phyloP scores from a whole-genome alignment of 2,113 vertebrate genomes.

The Emberiza fucata region DNA sequence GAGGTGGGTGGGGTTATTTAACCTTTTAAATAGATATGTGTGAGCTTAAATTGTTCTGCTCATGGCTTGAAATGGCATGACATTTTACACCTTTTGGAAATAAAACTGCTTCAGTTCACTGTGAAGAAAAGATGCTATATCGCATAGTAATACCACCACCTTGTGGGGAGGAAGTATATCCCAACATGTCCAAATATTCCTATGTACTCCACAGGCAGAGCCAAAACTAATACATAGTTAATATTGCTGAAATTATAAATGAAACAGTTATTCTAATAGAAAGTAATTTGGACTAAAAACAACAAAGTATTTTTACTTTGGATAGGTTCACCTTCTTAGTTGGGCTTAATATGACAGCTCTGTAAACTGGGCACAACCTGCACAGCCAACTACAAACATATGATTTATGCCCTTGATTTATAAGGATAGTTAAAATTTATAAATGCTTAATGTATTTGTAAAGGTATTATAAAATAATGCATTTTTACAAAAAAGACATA shows the following conservation, averaged over 20 bases:
- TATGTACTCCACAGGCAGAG: background rate
- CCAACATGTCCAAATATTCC: background rate
- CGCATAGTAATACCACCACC: slow-evolving; percentile 39
- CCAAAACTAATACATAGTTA: background rate
- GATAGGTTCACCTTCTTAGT: background rate
- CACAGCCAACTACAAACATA: background rate
- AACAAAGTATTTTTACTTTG: background rate
- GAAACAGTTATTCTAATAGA: background rate
- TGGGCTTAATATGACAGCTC: background rate
- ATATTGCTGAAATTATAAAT: background rate
- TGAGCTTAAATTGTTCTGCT: background rate
- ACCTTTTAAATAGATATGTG: background rate
- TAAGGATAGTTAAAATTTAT: background rate
- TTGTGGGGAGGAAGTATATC: slow-evolving; percentile 19
- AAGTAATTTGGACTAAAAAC: background rate
- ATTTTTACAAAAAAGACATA: background rate
- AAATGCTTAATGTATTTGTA: background rate
- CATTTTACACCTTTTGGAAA: background rate
- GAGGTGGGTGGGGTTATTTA: background rate
- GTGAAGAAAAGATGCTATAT: background rate
- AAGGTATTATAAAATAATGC: background rate
- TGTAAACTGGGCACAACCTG: background rate
- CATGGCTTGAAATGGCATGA: background rate
- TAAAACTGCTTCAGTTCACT: background rate
- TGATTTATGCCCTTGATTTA: background rate